Evolutionary conservation across 2,888 invertebrate genomes (phyloP), one percentile per base, ranked within the genome.

Genomic region (Crematogaster levior): DNA sequence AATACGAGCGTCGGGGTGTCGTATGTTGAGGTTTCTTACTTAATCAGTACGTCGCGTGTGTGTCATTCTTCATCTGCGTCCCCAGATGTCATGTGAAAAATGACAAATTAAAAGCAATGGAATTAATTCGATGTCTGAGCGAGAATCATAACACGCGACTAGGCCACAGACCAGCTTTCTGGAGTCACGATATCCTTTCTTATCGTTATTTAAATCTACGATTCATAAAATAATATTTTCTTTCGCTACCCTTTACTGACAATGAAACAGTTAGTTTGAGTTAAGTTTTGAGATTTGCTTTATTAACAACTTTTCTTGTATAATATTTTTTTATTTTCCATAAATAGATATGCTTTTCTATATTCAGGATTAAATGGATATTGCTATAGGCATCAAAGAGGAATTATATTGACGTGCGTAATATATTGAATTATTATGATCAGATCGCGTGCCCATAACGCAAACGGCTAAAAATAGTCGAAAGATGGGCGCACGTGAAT

Each of bases 81-180:
- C 27, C n/a, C 37, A 65, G 21, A 65, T 66, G 83, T 83, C 83
- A 83, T 24, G 51, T 40, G 37, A 27, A 73, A 53, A 48, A 83
- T 83, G 83, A 83, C 63, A 81, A 81, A 81, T 83, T 83, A 68
- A 65, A 83, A 63, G 83, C 77, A 70, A 56, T 30, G 77, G 70
- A 56, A 79, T 79, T 79, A 79, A 79, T 56, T 70, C 34, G 68
- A 79, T 21, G 34, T 43, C 40, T 34, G 4, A 12, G 27, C 34
- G 40, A 40, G 30, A 68, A 68, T 66, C 68, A 24, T 61, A 46
- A 56, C 77, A 79, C 77, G 43, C 43, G 6, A 77, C 53, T 30
- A 21, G 30, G 27, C 40, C 18, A 34, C 30, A 30, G 27, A 27
- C 9, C 9, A 3, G 21, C 30, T 56, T 66, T 53, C 18, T 9